Evolutionary conservation across 2,797 vertebrate species (phyloP), one percentile per base, ranked within the genome.

Genomic region (Pterois miles): DNA sequence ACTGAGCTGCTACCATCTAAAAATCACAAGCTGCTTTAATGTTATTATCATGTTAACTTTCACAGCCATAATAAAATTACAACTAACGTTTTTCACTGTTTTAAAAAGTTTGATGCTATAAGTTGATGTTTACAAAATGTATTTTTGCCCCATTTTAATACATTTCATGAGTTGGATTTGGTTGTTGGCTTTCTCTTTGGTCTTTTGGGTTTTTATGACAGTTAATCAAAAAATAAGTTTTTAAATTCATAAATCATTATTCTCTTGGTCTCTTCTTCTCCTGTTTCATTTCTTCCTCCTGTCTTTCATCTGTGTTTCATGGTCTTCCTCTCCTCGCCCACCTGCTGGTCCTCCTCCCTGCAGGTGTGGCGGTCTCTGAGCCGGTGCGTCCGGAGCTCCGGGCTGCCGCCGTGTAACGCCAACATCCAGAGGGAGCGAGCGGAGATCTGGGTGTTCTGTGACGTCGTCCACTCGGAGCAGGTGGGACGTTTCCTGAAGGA

Each of bases 381-480:
- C 85, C 91, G 53, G 6, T 89, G 94, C 4, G 91, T 95, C 27
- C 94, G 81, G 71, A 89, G 91, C 31, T 86, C 89, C 82, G 85
- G 90, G 40, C 91, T 99, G 82, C 97, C 97, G 0, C 95, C 96
- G 38, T 98, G 97, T 77, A 98, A 99, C 79, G 97, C 97, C 76
- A 98, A 96, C 87, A 95, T 99, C 84, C 97, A 96, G 86, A 95
- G 96, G 86, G 94, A 94, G 76, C 79, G 91, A 56, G 84, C 78
- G 5, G 94, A 99, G 90, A 96, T 99, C 92, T 99, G 97, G 96
- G 93, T 98, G 60, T 99, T 98, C 94, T 99, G 98, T 84, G 98
- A 99, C 82, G 78, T 99, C 25, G 78, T 94, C 5, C 93, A 94
- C 86, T 96, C 95, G n/a, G 98, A 99, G 95, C 92, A 96, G 80